phyloP scores from a whole-genome alignment of 2,888 invertebrate genomes.

The Caradrina clavipalpis region DNA sequence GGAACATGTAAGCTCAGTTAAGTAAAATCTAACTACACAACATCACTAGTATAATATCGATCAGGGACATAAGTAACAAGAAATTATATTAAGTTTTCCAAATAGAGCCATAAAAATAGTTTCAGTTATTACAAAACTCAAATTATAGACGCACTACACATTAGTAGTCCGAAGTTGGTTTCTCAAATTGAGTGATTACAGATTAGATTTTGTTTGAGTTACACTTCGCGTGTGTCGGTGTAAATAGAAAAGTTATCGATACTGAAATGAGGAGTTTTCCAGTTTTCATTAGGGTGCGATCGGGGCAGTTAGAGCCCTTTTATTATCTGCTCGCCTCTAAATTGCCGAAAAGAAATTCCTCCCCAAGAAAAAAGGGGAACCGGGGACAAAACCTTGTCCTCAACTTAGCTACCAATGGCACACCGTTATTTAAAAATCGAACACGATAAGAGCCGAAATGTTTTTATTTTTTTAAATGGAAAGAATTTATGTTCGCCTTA shows the following conservation, averaged over 20 bases:
- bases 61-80: too few relatives aligned
- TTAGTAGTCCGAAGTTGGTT: slow-evolving; percentile 39
- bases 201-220: slow-evolving; percentile 66
- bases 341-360: slow-evolving; percentile 90
- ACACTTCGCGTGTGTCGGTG: slow-evolving; percentile 71
- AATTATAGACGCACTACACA: slow-evolving; percentile 52
- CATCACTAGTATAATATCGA: too few relatives aligned
- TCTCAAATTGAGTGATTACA: slow-evolving; percentile 69
- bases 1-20: too few relatives aligned
- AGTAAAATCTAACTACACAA: too few relatives aligned
- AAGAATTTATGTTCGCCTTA: slow-evolving; percentile 87
- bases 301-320: slow-evolving; percentile 90
- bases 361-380: slow-evolving; percentile 86
- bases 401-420: slow-evolving; percentile 87
- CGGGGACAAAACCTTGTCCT: slow-evolving; percentile 87
- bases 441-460: slow-evolving; percentile 89
- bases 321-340: slow-evolving; percentile 91
- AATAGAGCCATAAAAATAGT: slow-evolving; percentile 20
- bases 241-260: slow-evolving; percentile 85
- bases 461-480: slow-evolving; percentile 89
- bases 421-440: slow-evolving; percentile 90
- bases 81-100: neutral
- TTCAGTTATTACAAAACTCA: slow-evolving; percentile 41
- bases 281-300: slow-evolving; percentile 90
- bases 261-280: slow-evolving; percentile 86